A percentile compares a stretch with the other conserved stretches of the same genome.
phyloP scores from a whole-genome alignment of 2,113 vertebrate species.

The Piaya cayana region DNA sequence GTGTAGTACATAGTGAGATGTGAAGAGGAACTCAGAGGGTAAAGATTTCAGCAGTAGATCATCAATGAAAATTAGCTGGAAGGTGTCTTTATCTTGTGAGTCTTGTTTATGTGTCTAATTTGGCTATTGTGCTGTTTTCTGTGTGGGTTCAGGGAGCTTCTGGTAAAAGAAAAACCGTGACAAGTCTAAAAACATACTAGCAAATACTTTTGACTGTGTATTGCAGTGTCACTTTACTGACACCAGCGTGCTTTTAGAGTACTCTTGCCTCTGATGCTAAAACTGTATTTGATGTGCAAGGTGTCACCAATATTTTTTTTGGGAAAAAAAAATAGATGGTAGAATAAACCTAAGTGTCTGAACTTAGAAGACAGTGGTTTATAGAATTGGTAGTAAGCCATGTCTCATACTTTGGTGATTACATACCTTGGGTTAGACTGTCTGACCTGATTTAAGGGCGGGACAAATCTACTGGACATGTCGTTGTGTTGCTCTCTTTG shows the following conservation, averaged over 20 bases:
- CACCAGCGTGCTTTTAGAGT: not conserved
- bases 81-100: not conserved
- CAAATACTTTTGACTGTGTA: not conserved
- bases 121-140: not conserved
- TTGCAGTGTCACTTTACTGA: not conserved
- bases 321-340: not conserved
- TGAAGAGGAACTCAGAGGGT: not conserved
- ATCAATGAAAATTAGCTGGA: not conserved
- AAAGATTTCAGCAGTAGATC: not conserved
- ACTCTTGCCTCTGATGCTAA: not conserved
- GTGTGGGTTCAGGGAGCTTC: not conserved
- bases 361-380: not conserved
- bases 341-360: not conserved
- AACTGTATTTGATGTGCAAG: not conserved
- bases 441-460: not conserved
- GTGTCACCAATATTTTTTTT: not conserved
- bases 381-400: not conserved
- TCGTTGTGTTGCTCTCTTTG: rapidly evolving
- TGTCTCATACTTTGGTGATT: not conserved
- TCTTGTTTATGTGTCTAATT: not conserved
- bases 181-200: not conserved
- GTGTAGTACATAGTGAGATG: not conserved
- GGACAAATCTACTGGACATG: not conserved
- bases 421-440: not conserved
- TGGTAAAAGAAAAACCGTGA: not conserved